Conservation (phyloP, 2,113 vertebrate species). For the Pholis gunnellus region DNA sequence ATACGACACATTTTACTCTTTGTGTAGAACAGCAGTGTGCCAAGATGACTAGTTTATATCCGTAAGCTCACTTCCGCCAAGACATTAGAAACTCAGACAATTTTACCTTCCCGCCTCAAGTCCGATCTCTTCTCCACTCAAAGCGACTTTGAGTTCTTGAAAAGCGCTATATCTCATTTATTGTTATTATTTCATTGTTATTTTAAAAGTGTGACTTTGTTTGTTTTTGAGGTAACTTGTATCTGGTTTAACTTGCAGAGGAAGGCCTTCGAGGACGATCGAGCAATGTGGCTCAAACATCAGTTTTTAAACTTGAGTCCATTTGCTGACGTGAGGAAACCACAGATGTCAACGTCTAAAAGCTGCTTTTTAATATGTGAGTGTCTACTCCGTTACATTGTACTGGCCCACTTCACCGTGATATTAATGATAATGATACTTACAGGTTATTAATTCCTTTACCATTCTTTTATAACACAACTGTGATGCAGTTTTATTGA, state of each 20-base stretch:
- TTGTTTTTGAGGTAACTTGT: not conserved
- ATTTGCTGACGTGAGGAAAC: conserved; percentile 87
- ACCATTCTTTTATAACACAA: not conserved
- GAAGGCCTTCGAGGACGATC: conserved; percentile 94
- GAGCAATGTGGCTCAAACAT: conserved; percentile 94
- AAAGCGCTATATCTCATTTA: not conserved
- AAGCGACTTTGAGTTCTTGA: not conserved
- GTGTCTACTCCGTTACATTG: conserved; percentile 55
- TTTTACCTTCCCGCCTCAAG: not conserved
- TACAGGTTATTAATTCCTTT: not conserved
- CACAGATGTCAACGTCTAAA: conserved; percentile 84
- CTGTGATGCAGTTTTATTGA: not conserved
- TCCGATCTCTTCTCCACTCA: not conserved
- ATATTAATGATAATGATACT: not conserved
- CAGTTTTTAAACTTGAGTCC: conserved; percentile 94
- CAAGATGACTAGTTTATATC: not conserved
- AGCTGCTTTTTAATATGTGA: conserved; percentile 91
- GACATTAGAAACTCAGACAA: not conserved
- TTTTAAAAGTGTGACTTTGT: not conserved
- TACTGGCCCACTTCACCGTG: not conserved
- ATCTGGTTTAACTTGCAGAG: conserved; percentile 81
- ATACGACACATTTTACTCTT: not conserved
- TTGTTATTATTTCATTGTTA: not conserved
- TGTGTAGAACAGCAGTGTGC: not conserved
- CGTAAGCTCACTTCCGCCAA: not conserved